phyloP scores from a whole-genome alignment of 53 echinoderm and acorn worm genomes.

The Apostichopus leukothele region DNA sequence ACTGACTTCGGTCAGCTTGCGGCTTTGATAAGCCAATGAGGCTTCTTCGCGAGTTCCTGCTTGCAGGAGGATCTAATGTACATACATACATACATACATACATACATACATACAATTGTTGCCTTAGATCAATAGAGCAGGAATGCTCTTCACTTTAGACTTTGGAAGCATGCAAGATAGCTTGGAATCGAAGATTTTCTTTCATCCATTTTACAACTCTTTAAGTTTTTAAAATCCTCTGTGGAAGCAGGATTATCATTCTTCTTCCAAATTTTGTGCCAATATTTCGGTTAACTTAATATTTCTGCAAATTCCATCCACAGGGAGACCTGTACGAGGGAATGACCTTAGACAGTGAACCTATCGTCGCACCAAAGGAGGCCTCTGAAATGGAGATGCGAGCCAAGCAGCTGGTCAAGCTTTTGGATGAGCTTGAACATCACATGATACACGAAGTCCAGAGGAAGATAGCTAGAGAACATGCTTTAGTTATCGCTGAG shows the following conservation, averaged over 20 bases:
- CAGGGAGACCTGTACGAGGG: constrained; percentile 92
- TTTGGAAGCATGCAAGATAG: too few relatives aligned
- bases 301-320: background rate
- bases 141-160: too few relatives aligned
- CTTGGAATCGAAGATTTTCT: too few relatives aligned
- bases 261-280: background rate
- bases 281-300: too few relatives aligned
- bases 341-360: constrained; percentile 80
- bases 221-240: too few relatives aligned
- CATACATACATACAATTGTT: too few relatives aligned
- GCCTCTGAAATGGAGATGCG: constrained; percentile 93
- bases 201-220: too few relatives aligned
- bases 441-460: constrained; percentile 93
- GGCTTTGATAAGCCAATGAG: too few relatives aligned
- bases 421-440: constrained; percentile 86
- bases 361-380: constrained; percentile 84
- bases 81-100: too few relatives aligned
- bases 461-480: constrained; percentile 85
- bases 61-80: too few relatives aligned
- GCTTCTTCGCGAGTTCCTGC: too few relatives aligned
- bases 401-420: constrained; percentile 92
- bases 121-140: background rate
- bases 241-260: background rate
- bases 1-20: too few relatives aligned
- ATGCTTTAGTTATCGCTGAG: constrained; percentile 90